These are phyloP conservation scores for Ophiodon elongatus DNA, from an alignment of 2,113 vertebrate species.

Conservation along the genomic window DNA sequence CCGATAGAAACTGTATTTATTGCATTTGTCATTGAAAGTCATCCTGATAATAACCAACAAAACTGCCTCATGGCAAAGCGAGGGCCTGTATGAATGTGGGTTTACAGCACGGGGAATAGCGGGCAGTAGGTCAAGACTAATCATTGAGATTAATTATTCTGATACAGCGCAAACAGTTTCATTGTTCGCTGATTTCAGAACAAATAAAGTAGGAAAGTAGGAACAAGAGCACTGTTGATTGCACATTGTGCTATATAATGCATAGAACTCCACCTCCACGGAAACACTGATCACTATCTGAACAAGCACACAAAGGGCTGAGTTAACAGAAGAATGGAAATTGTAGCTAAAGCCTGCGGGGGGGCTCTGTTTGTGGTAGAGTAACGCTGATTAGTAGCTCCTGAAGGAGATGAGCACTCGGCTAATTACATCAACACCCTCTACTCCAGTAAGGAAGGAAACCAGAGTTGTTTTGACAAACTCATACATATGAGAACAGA, in stretches of 20 bases:
- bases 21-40: background rate
- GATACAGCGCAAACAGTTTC: background rate
- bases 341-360: conserved; percentile 37
- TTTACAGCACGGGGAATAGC: background rate
- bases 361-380: conserved; percentile 46
- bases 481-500: conserved; percentile 9
- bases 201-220: background rate
- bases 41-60: background rate
- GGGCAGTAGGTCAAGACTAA: conserved; percentile 24
- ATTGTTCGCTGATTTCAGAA: conserved; percentile 23
- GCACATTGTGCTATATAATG: background rate
- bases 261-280: conserved; percentile 4
- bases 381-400: conserved; percentile 52
- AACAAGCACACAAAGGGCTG: conserved; percentile 30
- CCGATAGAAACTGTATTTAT: background rate
- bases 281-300: conserved; percentile 22
- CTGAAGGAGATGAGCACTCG: conserved; percentile 29
- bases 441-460: conserved; percentile 30
- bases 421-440: conserved; percentile 62
- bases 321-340: conserved; percentile 39
- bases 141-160: conserved; percentile 34
- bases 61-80: background rate
- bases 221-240: conserved; percentile 18
- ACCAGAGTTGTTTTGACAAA: conserved; percentile 42
- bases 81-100: background rate